Base-by-base conservation (phyloP, 2,888 invertebrate species). In the Sialis fuliginosa region DNA sequence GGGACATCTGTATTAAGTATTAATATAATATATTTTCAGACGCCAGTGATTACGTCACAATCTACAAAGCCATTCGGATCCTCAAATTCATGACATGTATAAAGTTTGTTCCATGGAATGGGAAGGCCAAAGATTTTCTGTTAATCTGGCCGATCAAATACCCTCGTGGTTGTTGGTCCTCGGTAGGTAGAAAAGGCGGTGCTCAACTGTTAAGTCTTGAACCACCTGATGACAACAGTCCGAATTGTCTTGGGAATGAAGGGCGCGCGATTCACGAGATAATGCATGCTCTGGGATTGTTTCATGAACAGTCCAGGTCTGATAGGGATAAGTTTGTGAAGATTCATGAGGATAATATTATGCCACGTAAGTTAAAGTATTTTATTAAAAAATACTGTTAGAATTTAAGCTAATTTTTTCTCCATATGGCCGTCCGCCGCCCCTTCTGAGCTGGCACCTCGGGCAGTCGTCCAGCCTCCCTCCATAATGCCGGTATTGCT, bases 231-330 rank as follows among this genome's bases (percentile, higher is more conserved):
- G 62, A 66, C 8, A 67, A 58, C 3, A 75, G 78, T 10, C 70
- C 72, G 0, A 78, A 79, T 51, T 81, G 80, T 57, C 67, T 80
- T 42, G 77, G 77, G 40, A 71, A 64, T 33, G 75, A 78, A 57
- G 82, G 85, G 1, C 71, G 81, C 50, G 77, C 84, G n/a, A 75
- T 85, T 53, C 87, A 87, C 60, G 86, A 87, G 61, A 62, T 86
- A 34, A 77, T 86, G 75, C 87, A 86, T 57, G 78, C 81, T 1
- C 65, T 85, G n/a, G 85, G 87, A 6, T 77, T 86, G 49, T 84
- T 83, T 62, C 86, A 87, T 58, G 86, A 87, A 57, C 86, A 87
- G 55, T 81, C 79, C 1, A 65, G 86, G 49, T 75, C 78, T 41
- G 86, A 86, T 62, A 67, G 86, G 48, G 81, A 82, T 56, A 67